phyloP scores from a whole-genome alignment of 2,797 vertebrate genomes.

The Pteropus rufus region DNA sequence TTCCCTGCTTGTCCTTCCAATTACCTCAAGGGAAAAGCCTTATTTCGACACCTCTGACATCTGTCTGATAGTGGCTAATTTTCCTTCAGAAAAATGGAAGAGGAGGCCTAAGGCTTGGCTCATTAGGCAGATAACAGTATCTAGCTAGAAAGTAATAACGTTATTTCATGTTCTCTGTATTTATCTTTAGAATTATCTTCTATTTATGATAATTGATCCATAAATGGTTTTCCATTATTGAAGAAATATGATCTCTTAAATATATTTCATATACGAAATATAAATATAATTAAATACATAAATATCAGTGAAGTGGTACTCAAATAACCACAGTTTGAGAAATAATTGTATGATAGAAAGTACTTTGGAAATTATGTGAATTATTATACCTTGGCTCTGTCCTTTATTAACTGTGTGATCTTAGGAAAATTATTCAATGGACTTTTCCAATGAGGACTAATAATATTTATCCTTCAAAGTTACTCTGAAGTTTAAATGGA shows the following conservation, averaged over 20 bases:
- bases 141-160: not conserved
- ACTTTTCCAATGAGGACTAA: not conserved
- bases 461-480: not conserved
- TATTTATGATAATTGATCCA: not conserved
- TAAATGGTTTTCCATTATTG: not conserved
- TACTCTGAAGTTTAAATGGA: not conserved
- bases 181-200: slow-evolving; percentile 6
- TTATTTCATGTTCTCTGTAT: not conserved
- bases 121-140: not conserved
- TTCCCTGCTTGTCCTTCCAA: not conserved
- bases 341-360: accelerated
- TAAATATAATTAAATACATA: not conserved
- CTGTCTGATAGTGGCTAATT: not conserved
- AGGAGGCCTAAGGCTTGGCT: not conserved
- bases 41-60: not conserved
- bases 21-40: not conserved
- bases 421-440: not conserved
- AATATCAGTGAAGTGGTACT: not conserved
- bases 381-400: not conserved
- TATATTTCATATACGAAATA: not conserved
- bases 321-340: not conserved
- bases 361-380: not conserved
- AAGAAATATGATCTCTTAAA: not conserved
- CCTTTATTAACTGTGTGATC: not conserved
- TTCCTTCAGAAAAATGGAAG: not conserved